Conservation (phyloP, 2,113 vertebrate species). For the Nicator chloris region DNA sequence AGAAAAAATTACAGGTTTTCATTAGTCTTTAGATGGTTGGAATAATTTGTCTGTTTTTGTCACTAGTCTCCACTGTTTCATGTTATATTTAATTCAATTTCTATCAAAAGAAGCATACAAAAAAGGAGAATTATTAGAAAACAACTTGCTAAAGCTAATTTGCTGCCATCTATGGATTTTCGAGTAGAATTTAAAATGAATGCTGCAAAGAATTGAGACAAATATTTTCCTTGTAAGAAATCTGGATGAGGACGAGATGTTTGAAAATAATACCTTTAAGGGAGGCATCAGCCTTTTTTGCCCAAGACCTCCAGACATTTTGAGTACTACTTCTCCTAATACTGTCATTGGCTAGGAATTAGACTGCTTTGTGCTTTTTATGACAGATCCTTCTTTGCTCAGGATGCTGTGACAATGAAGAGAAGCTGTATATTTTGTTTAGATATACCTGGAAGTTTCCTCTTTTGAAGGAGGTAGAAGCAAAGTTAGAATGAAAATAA, state of each 20-base stretch:
- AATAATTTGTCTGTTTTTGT: background rate
- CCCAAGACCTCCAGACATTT: background rate
- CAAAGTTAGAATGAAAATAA: background rate
- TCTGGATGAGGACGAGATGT: background rate
- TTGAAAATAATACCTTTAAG: background rate
- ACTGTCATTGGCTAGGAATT: background rate
- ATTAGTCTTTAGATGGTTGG: background rate
- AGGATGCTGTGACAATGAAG: background rate
- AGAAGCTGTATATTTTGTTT: background rate
- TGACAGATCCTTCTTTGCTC: background rate
- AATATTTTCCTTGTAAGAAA: background rate
- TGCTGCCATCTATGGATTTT: conserved; percentile 13
- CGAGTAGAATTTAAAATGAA: background rate
- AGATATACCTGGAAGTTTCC: background rate
- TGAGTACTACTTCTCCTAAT: background rate
- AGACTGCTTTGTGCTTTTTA: background rate
- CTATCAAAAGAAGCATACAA: background rate
- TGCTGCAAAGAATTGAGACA: background rate
- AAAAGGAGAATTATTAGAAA: background rate
- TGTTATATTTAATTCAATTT: background rate
- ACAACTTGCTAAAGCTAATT: background rate
- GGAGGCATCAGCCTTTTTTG: background rate
- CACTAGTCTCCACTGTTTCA: background rate
- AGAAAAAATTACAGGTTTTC: background rate
- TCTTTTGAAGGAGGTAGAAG: background rate